These are phyloP conservation scores for Rhopalosiphum padi DNA, from an alignment of 1,140 invertebrate species.

Conservation along the genomic window DNA sequence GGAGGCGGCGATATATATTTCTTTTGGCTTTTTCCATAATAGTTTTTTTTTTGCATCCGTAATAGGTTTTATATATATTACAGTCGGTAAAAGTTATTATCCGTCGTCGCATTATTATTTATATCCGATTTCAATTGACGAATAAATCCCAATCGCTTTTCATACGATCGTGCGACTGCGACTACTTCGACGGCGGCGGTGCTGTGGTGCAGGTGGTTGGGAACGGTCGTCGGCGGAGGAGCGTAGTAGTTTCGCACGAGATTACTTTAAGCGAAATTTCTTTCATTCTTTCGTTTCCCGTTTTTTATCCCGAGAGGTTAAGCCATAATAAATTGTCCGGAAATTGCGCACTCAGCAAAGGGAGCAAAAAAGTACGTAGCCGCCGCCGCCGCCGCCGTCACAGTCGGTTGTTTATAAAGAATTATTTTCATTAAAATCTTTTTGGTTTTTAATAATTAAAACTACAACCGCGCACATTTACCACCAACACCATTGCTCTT, in stretches of 20 bases:
- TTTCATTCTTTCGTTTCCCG: constrained; percentile 31
- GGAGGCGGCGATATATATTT: constrained; percentile 14
- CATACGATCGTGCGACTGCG: neutral
- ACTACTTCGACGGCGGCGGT: neutral
- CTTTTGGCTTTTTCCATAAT: neutral
- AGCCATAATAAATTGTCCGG: constrained; percentile 52
- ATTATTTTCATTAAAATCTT: constrained; percentile 57
- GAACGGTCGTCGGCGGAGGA: neutral
- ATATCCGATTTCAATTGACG: constrained; percentile 50
- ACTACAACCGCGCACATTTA: constrained; percentile 28
- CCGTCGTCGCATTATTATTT: constrained; percentile 47
- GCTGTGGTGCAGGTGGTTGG: neutral
- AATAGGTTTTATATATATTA: constrained; percentile 50
- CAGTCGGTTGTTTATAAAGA: constrained; percentile 54
- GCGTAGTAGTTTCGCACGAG: constrained; percentile 3
- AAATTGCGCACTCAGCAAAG: constrained; percentile 38
- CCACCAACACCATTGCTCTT: neutral
- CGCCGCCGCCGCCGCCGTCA: neutral
- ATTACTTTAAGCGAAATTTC: constrained; percentile 49
- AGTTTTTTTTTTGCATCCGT: constrained; percentile 25
- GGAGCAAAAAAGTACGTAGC: constrained; percentile 1
- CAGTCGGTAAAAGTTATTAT: constrained; percentile 41
- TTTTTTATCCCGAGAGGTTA: constrained; percentile 44
- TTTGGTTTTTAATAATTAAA: constrained; percentile 53
- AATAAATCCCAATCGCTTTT: constrained; percentile 50